Base-by-base conservation (phyloP, 2,113 vertebrate genomes). In the Crotophaga sulcirostris region DNA sequence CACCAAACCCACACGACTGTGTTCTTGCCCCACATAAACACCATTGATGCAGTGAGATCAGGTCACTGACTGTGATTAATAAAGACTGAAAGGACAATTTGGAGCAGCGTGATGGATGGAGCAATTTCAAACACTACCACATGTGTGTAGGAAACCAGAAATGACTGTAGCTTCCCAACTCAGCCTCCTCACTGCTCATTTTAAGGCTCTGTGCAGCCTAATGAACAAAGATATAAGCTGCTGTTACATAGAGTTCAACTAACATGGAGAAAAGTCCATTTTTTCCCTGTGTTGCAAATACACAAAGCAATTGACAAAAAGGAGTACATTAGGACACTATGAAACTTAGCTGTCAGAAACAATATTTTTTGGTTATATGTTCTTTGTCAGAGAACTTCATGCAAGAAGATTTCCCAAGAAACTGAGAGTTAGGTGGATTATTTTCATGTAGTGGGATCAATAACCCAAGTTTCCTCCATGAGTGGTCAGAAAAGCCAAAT, bases 371-470 rank as follows among this genome's bases (percentile, higher is more conserved):
- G 42, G 47, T 47, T 86, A 20, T 74, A 25, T 63, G 33, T 81
- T 95, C 52, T 70, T 93, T 92, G 52, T 86, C 95, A 89, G 60
- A 87, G 44, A 94, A 94, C 25, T 93, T 92, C 94, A 94, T 92
- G 92, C 73, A 92, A 89, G 66, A 78, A 84, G 82, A 94, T 94
- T 96, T 96, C 93, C 94, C 72, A 49, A 4, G 88, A 67, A 93
- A 70, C 12, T 44, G 56, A 93, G 87, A 90, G 79, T 81, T 81
- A 90, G 92, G 93, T 90, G 88, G 83, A 96, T 96, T 95, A 93
- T 96, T 94, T 96, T 88, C 72, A 75, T 75, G 75, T 44, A 84
- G 85, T 38, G 16, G 83, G 92, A 96, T 96, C 87, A 96, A 94
- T 95, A 94, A 92, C 47, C 47, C 56, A 62, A 83, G 40, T 85